Evolutionary conservation across 2,888 invertebrate genomes (phyloP).

Genomic region (Chrysotoxum bicinctum): DNA sequence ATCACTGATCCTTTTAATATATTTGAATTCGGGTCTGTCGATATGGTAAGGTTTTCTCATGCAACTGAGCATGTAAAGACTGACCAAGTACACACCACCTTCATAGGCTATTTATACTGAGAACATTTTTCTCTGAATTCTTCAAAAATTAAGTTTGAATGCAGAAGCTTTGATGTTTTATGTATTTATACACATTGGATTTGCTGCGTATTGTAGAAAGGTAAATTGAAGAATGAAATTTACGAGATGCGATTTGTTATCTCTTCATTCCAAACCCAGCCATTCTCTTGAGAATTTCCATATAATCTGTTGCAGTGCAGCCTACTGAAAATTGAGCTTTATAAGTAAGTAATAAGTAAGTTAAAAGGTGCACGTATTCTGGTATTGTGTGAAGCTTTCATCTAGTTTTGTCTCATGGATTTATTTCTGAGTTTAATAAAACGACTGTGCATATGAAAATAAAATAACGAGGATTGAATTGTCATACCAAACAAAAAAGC

Average conservation of each 20-base stretch:
- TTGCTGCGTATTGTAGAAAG: slow-evolving; percentile 68
- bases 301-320: slow-evolving; percentile 11
- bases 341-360: no score
- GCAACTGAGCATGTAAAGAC: slow-evolving; percentile 58
- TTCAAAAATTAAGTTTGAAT: slow-evolving; percentile 6
- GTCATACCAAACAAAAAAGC: no score
- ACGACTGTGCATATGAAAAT: no score
- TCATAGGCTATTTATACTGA: slow-evolving; percentile 64
- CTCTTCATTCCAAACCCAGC: slow-evolving; percentile 54
- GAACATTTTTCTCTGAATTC: slow-evolving; percentile 46
- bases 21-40: background rate
- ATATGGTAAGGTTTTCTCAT: slow-evolving; percentile 48
- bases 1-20: background rate
- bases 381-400: background rate
- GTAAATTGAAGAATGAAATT: slow-evolving; percentile 76
- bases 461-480: no score
- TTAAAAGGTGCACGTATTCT: no score
- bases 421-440: background rate
- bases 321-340: background rate
- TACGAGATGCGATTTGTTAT: slow-evolving; percentile 79
- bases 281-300: slow-evolving; percentile 61
- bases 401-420: background rate
- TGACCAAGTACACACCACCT: slow-evolving; percentile 60
- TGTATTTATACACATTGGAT: background rate
- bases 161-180: slow-evolving; percentile 8